Conservation (phyloP, 2,113 vertebrate genomes). For the Dolichotis patagonum region DNA sequence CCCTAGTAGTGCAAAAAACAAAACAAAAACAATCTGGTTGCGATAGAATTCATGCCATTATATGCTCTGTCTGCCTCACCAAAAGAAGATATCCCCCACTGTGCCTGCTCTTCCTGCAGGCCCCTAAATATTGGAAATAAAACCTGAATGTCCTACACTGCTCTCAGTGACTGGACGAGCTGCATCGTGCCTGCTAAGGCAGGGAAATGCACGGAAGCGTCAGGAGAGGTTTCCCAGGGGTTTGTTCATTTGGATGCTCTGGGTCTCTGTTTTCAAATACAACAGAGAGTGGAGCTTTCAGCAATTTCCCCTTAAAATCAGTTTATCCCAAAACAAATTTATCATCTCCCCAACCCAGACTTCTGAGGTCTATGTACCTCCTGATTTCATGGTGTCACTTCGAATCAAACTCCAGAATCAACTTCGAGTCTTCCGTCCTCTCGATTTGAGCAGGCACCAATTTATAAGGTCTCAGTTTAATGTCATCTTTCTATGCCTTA, state of each 20-base stretch:
- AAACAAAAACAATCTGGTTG: background rate
- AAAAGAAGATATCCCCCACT: background rate
- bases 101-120: background rate
- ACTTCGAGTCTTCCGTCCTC: background rate
- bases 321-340: background rate
- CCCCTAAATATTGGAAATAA: background rate
- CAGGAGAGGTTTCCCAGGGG: background rate
- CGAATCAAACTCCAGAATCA: background rate
- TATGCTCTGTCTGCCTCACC: background rate
- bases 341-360: background rate
- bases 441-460: background rate
- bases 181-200: background rate
- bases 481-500: background rate
- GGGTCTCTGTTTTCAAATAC: background rate
- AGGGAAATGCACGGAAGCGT: background rate
- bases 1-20: background rate
- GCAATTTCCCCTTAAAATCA: too few species aligned
- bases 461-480: background rate
- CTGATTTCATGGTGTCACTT: background rate
- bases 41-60: background rate
- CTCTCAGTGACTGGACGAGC: background rate
- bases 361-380: background rate
- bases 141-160: rapidly evolving
- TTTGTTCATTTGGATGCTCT: background rate
- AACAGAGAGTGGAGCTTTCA: too few species aligned